Percentiles rank a stretch among this genome's conserved stretches.
Conservation (phyloP, 2,113 vertebrate species). For the Genyomyrus donnyi region DNA sequence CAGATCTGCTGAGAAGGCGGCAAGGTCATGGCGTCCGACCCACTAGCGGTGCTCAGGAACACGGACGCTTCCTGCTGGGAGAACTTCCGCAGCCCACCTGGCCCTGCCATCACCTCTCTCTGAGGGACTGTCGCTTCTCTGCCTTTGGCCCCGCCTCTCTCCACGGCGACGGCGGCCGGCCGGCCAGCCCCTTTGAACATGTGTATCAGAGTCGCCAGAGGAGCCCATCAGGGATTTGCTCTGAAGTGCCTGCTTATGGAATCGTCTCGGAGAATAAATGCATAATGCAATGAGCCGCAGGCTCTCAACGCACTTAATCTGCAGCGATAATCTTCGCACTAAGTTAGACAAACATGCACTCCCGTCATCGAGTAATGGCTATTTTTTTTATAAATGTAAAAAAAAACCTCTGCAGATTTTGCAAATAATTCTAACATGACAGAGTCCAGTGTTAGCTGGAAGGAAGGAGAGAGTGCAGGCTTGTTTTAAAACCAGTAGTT, state of each 20-base stretch:
- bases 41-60: constrained; percentile 32
- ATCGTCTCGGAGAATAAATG: constrained; percentile 35
- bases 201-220: constrained; percentile 28
- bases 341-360: not conserved
- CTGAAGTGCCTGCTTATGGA: constrained; percentile 20
- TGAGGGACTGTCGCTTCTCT: constrained; percentile 26
- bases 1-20: constrained; percentile 57
- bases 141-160: not conserved
- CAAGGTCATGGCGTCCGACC: constrained; percentile 47
- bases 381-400: not conserved
- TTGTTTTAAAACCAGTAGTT: not conserved
- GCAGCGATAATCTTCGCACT: not conserved
- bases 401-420: not conserved
- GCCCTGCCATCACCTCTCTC: constrained; percentile 30
- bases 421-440: not conserved
- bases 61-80: constrained; percentile 35
- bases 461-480: not conserved
- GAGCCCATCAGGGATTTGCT: constrained; percentile 24
- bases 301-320: constrained; percentile 9
- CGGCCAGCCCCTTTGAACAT: constrained; percentile 38
- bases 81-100: constrained; percentile 21
- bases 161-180: constrained; percentile 31
- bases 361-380: not conserved
- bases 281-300: constrained; percentile 42
- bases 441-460: not conserved